phyloP scores from a whole-genome alignment of 2,113 vertebrate genomes.

The Illadopsis cleaveri region DNA sequence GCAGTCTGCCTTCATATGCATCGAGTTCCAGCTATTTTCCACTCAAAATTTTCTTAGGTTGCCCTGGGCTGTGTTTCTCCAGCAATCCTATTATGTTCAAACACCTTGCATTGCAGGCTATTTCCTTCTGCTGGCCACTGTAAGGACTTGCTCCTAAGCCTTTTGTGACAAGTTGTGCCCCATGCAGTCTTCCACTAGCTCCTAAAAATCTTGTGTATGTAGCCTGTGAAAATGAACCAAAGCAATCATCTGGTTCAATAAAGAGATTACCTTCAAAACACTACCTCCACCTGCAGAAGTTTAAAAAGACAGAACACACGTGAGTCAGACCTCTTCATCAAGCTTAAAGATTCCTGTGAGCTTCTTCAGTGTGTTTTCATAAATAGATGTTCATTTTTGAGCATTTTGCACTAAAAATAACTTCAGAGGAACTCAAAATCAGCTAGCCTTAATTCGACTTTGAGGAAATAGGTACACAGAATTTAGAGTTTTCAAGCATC shows the following conservation, averaged over 20 bases:
- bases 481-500: background rate
- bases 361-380: background rate
- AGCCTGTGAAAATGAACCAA: background rate
- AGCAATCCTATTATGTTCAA: background rate
- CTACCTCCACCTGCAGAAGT: background rate
- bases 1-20: background rate
- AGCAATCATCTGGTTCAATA: background rate
- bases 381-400: background rate
- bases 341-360: background rate
- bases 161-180: background rate
- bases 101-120: background rate
- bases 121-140: background rate
- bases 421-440: background rate
- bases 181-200: background rate
- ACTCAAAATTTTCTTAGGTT: background rate
- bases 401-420: constrained; percentile 26
- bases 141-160: background rate
- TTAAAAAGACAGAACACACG: background rate
- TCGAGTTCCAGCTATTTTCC: background rate
- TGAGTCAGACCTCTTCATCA: background rate
- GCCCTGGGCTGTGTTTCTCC: background rate
- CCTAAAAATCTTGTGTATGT: background rate
- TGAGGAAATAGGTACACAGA: background rate
- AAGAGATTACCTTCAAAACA: background rate
- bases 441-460: background rate